phyloP scores from a whole-genome alignment of 2,113 vertebrate genomes.

The Planiliza haematocheilus region DNA sequence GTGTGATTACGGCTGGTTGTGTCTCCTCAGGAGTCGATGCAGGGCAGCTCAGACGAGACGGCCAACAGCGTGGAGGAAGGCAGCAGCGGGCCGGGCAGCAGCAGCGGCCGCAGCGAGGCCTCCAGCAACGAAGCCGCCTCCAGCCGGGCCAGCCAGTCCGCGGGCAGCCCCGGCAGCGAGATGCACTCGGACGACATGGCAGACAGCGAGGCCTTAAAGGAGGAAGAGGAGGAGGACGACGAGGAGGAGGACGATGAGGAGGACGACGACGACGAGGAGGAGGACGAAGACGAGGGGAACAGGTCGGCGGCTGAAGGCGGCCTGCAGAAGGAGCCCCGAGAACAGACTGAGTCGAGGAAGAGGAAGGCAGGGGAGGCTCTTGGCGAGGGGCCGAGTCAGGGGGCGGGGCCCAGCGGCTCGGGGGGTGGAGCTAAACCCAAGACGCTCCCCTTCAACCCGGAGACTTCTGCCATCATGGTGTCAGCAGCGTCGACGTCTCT shows the following conservation, averaged over 20 bases:
- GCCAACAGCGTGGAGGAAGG: conserved; percentile 99
- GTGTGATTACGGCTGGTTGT: neutral
- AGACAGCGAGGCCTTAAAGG: conserved; percentile 96
- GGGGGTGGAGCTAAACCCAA: conserved; percentile 82
- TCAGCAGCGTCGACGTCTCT: conserved; percentile 76
- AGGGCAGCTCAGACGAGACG: conserved; percentile 98
- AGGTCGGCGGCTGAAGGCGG: conserved; percentile 79
- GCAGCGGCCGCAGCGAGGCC: conserved; percentile 94
- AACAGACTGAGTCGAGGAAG: conserved; percentile 87
- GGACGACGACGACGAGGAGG: conserved; percentile 83
- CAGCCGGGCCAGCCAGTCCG: conserved; percentile 94
- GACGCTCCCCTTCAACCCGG: conserved; percentile 87
- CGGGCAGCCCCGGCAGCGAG: conserved; percentile 96
- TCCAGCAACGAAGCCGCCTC: conserved; percentile 98
- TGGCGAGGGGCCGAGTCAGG: conserved; percentile 85
- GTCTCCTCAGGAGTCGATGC: conserved; percentile 93
- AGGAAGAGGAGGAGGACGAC: conserved; percentile 93
- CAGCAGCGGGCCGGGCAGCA: conserved; percentile 97
- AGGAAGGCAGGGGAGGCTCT: conserved; percentile 89
- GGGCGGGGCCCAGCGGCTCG: conserved; percentile 56
- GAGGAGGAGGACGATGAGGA: conserved; percentile 92
- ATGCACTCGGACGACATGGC: conserved; percentile 97
- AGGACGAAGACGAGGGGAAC: conserved; percentile 87
- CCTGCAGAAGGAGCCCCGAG: conserved; percentile 85
- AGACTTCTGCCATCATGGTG: conserved; percentile 77